Base-by-base conservation (phyloP, 2,888 invertebrate genomes). In the Thelaira solivaga region DNA sequence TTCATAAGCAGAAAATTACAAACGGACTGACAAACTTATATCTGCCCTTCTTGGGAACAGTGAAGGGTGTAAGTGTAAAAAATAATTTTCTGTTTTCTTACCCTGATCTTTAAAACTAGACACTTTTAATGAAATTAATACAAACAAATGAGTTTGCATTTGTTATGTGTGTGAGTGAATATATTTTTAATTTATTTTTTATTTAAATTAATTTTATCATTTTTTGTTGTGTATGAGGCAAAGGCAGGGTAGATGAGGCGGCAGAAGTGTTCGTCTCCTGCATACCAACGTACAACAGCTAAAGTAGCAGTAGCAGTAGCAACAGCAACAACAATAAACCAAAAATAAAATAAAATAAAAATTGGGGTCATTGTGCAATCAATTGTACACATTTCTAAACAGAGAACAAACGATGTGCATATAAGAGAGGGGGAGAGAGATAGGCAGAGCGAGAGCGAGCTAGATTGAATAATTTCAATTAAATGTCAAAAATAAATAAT, bases 291-390 rank as follows among this genome's bases (percentile, higher is more conserved):
- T 49, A 53, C 24, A 57, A 31, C 39, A 64, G 26, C n/a, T n/a
- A n/a, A n/a, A n/a, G n/a, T 26, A 57, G 39, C 31, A 43, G n/a
- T 36, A 22, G 29, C 24, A 26, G 10, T 1, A 49, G 11, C 22
- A 69, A 47, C n/a, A 53, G 36, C 31, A 62, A 8, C 45, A 59
- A 7, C 47, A 73, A 53, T 16, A 13, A 36, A 39, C 18, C 18
- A 22, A 59, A n/a, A 59, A 34, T 62, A 49, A 75, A 75, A 64
- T 47, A 43, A 61, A 31, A 64, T 29, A 24, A 65, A 72, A 73
- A 65, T 65, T 74, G 78, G 78, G 78, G 78, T 78, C 78, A 78
- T 78, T 78, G 78, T 78, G 78, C 78, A 78, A 78, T 74, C 78
- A 78, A 78, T 78, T 47, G 53, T 8, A 10, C 39, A 24, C 3